Evolutionary conservation across 1,140 invertebrate species (phyloP).

Genomic region (Campodea augens): DNA sequence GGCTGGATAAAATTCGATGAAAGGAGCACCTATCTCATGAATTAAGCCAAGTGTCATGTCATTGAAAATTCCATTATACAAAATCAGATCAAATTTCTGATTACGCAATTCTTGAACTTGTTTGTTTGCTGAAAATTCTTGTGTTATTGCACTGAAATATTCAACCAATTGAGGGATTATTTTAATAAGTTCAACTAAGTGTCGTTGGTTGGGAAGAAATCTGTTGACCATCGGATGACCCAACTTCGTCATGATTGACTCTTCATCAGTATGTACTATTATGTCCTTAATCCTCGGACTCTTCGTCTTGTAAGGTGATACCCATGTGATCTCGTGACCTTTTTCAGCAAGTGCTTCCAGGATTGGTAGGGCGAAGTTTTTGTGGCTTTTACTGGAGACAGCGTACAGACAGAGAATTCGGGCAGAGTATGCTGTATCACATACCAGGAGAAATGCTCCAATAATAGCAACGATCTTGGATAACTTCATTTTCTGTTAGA

Average conservation of each 20-base stretch:
- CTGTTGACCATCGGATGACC: neutral
- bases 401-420: neutral
- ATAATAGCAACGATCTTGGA: no score
- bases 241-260: neutral
- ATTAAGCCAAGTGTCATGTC: no score
- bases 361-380: neutral
- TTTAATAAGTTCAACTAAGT: neutral
- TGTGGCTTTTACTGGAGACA: neutral
- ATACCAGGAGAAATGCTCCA: no score
- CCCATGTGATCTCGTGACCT: neutral
- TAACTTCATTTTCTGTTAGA: no score
- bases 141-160: no score
- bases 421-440: no score
- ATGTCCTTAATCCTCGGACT: constrained; percentile 9
- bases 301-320: neutral
- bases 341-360: neutral
- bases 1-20: no score
- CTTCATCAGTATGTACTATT: constrained; percentile 1
- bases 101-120: no score
- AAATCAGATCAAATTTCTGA: no score
- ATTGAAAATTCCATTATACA: no score
- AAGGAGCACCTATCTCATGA: no score
- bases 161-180: neutral
- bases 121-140: no score
- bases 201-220: neutral